Conservation (phyloP, 2,113 vertebrate species). For the Tragulus kanchil region DNA sequence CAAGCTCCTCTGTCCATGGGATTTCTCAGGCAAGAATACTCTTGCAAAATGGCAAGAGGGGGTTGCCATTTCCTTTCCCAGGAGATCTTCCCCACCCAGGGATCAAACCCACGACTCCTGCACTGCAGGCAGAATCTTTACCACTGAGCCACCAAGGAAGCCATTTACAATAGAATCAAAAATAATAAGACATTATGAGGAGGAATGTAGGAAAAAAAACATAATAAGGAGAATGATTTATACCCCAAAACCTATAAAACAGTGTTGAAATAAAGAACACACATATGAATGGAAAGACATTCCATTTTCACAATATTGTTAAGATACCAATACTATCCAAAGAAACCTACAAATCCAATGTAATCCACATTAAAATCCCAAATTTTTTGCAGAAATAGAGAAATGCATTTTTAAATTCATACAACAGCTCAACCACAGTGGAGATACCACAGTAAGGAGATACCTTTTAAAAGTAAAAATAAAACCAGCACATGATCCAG, state of each 20-base stretch:
- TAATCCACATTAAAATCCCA: not conserved
- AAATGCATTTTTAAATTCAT: not conserved
- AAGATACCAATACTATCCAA: not conserved
- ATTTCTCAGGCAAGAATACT: not conserved
- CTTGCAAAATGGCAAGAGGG: not conserved
- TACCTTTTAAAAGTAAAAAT: not conserved
- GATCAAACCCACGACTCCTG: not conserved
- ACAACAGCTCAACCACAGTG: not conserved
- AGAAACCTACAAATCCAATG: not conserved
- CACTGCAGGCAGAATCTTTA: not conserved
- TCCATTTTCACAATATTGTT: not conserved
- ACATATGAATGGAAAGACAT: not conserved
- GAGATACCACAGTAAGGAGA: not conserved
- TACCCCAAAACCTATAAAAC: not conserved
- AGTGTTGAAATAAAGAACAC: not conserved
- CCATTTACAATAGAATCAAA: not conserved
- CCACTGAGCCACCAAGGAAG: not conserved
- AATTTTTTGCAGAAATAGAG: not conserved
- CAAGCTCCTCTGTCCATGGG: not conserved
- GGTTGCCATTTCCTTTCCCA: not conserved
- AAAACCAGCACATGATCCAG: not conserved
- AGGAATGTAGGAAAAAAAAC: not conserved
- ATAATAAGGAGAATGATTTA: not conserved
- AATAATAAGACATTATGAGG: not conserved
- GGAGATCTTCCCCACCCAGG: not conserved